phyloP scores from a whole-genome alignment of 2,113 vertebrate species.

The Rhinolophus ferrumequinum region DNA sequence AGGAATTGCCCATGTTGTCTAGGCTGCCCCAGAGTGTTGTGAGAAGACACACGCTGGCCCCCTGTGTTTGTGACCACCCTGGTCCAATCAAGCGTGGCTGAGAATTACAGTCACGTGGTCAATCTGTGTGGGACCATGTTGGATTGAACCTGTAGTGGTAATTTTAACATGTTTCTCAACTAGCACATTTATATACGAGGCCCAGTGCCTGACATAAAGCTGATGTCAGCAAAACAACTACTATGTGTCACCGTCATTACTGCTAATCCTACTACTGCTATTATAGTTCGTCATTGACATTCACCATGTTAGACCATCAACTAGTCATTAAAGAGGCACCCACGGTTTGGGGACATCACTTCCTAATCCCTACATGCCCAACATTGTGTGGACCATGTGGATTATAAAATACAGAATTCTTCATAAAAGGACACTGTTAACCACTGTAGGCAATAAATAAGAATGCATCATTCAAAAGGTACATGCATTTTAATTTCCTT shows the following conservation, averaged over 20 bases:
- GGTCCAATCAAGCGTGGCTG: neutral
- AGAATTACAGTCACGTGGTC: too few species aligned
- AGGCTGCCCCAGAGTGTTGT: neutral
- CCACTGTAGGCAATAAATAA: neutral
- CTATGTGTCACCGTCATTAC: neutral
- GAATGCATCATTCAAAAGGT: neutral
- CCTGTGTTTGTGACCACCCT: neutral
- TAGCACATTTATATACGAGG: too few species aligned
- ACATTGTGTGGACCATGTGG: neutral
- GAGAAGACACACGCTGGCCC: neutral
- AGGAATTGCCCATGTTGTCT: neutral
- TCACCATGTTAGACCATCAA: neutral
- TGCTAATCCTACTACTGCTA: neutral
- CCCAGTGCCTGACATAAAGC: neutral
- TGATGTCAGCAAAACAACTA: neutral
- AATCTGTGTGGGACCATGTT: accelerated
- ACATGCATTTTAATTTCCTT: neutral
- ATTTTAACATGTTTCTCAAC: neutral
- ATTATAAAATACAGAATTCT: neutral
- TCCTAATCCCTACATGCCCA: neutral
- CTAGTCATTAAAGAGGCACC: neutral
- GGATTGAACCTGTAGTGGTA: too few species aligned
- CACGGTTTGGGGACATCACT: too few species aligned
- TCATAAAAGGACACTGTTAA: neutral
- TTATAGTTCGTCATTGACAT: neutral